Percentiles rank a stretch among this genome's conserved stretches.
phyloP scores from a whole-genome alignment of 2,797 vertebrate species.

The Clarias laeviceps region DNA sequence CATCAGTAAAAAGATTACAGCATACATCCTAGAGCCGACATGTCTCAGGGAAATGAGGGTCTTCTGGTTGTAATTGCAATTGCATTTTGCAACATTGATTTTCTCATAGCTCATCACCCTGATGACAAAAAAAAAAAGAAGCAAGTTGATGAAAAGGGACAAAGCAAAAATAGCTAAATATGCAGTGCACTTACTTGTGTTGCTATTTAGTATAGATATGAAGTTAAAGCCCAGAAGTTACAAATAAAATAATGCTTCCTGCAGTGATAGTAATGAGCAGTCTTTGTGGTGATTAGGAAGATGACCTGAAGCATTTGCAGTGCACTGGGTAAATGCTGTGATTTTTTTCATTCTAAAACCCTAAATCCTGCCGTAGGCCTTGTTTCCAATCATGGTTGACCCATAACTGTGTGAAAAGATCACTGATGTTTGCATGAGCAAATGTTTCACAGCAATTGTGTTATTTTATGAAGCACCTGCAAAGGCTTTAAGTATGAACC shows the following conservation, averaged over 20 bases:
- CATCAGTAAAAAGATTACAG: conserved; percentile 34
- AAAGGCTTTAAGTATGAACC: background rate
- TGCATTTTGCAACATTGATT: conserved; percentile 45
- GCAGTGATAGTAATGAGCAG: conserved; percentile 21
- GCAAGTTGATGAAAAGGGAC: background rate
- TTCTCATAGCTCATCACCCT: conserved; percentile 28
- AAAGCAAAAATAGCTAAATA: conserved; percentile 11
- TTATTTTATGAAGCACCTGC: conserved; percentile 1
- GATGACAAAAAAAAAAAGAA: conserved; percentile 18
- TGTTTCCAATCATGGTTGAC: background rate
- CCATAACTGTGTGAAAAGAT: background rate
- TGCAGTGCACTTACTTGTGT: background rate
- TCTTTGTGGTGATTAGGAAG: conserved; percentile 6
- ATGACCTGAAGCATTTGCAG: background rate
- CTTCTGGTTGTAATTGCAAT: conserved; percentile 14
- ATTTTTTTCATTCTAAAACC: background rate
- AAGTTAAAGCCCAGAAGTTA: conserved; percentile 11
- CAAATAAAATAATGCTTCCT: conserved; percentile 14
- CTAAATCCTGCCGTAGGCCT: background rate
- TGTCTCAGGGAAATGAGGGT: conserved; percentile 26
- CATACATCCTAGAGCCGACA: conserved; percentile 8
- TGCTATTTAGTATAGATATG: conserved; percentile 6
- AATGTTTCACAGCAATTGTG: conserved; percentile 9
- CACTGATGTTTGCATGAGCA: conserved; percentile 5
- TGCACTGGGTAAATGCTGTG: background rate